phyloP scores from a whole-genome alignment of 2,797 vertebrate genomes.

The Thaleichthys pacificus region DNA sequence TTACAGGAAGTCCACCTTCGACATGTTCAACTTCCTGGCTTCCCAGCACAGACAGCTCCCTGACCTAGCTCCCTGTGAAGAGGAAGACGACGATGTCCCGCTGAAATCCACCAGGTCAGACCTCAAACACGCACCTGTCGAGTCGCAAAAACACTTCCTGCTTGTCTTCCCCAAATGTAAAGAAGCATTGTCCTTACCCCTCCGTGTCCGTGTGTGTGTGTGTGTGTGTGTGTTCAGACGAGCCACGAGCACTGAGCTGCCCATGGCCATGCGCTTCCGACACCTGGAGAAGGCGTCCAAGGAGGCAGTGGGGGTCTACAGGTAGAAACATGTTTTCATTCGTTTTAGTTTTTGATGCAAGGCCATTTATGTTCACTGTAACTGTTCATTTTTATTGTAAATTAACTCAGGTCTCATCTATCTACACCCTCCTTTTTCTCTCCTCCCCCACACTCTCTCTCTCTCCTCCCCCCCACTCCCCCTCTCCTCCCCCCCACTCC shows the following conservation, averaged over 20 bases:
- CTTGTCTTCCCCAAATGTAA: no score
- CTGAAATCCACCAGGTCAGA: conserved; percentile 87
- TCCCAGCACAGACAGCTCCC: conserved; percentile 88
- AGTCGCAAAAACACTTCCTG: no score
- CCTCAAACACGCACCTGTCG: no score
- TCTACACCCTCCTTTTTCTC: not conserved
- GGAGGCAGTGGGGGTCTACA: conserved; percentile 94
- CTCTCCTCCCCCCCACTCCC: no score
- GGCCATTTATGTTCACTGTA: no score
- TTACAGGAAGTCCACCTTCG: conserved; percentile 87
- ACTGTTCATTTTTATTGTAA: no score
- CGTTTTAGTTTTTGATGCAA: not conserved
- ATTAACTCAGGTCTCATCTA: not conserved
- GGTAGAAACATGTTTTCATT: conserved; percentile 62
- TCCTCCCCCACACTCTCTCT: no score
- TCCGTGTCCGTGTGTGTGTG: not conserved
- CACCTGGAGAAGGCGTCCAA: conserved; percentile 92
- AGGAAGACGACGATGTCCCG: conserved; percentile 90
- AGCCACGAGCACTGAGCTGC: conserved; percentile 89
- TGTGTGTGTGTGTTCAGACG: conserved; percentile 67
- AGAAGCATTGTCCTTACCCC: no score
- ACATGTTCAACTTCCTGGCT: conserved; percentile 95
- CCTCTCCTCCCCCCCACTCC: no score
- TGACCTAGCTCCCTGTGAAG: conserved; percentile 78
- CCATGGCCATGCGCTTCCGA: conserved; percentile 94